Base-by-base conservation (phyloP, 2,113 vertebrate genomes). In the Tachuris rubrigastra region DNA sequence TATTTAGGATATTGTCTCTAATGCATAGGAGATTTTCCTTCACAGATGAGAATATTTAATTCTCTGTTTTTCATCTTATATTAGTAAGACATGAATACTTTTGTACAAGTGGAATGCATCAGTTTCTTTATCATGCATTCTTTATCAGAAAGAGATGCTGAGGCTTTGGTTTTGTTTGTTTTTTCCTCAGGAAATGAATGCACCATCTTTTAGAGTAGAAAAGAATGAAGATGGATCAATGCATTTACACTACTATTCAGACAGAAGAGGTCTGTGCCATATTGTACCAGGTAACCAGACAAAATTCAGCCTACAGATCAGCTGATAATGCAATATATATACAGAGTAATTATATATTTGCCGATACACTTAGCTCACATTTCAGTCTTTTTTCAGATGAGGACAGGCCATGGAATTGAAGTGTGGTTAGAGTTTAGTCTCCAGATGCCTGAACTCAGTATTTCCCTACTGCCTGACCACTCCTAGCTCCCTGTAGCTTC, bases 181-280 rank as follows among this genome's bases (percentile, higher is more conserved):
- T 92, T 86, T 67, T 74, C 85, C 86, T 81, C 88, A 98, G 98
- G 98, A 98, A 86, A 98, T 98, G 98, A 98, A 98, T 12, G 98
- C 98, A 14, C 98, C 98, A 30, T 98, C 98, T 56, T 98, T 98
- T 76, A 97, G 98, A 79, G 97, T 98, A 88, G 98, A 98, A 91
- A 98, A 98, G 92, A 98, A 97, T 73, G 96, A 97, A 83, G 97
- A 98, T 11, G 97, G 98, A 25, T 97, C 97, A 30, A 98, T 97
- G 98, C 92, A 97, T 87, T 96, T 98, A 47, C 98, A 98, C 90
- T 98, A 98, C 91, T 98, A 98, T 82, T 98, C 98, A 71, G 98
- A 98, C 53, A 97, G 98, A 95, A 96, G 93, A 96, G 98, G 98
- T 47, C 96, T 98, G 62, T 98, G 96, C 91, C 98, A 98, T 74